Conservation (phyloP, 2,797 vertebrate species). For the Mus minutoides region DNA sequence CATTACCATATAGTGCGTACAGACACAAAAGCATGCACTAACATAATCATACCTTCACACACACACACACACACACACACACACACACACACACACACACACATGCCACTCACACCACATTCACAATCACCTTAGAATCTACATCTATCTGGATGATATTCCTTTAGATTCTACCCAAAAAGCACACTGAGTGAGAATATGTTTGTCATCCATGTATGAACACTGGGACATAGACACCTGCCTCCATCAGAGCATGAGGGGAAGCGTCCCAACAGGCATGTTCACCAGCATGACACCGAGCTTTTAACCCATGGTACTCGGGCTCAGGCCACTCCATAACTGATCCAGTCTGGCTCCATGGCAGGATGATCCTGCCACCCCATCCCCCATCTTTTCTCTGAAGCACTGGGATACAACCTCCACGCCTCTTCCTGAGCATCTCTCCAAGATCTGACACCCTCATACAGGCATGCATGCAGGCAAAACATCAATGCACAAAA, state of each 20-base stretch:
- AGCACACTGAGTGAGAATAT: neutral
- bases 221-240: neutral
- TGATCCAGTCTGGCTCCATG: neutral
- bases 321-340: neutral
- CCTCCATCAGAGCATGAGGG: neutral
- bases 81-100: neutral
- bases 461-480: neutral
- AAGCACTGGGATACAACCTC: neutral
- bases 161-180: neutral
- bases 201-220: neutral
- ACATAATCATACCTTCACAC: neutral
- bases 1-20: neutral
- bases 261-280: fast-evolving
- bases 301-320: fast-evolving
- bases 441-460: neutral
- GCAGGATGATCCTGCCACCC: neutral
- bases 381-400: neutral
- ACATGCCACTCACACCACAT: neutral
- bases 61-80: neutral
- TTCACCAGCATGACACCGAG: neutral
- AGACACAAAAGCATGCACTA: fast-evolving
- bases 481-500: neutral
- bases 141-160: neutral
- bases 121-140: neutral
- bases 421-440: neutral